Conservation (phyloP, 2,888 invertebrate species). For the Nasonovia ribisnigri region DNA sequence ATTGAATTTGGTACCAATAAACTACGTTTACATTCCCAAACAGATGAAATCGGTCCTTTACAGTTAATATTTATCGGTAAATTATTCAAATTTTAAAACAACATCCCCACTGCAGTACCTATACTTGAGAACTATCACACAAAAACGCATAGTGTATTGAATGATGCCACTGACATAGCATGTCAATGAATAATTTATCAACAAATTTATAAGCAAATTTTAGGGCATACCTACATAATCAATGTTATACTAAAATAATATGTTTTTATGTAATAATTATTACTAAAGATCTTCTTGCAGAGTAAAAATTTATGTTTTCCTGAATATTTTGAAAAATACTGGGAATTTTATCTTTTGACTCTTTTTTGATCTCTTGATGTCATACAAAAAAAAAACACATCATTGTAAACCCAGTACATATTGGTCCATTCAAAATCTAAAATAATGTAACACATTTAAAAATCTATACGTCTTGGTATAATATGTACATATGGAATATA, state of each 20-base stretch:
- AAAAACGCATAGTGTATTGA: neutral
- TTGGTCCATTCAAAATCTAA: no score
- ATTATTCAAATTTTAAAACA: conserved; percentile 37
- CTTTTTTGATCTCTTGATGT: no score
- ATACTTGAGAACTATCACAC: neutral
- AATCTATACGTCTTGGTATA: neutral
- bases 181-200: neutral
- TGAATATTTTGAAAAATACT: neutral
- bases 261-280: no score
- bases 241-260: no score
- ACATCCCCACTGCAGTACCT: neutral
- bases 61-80: conserved; percentile 37
- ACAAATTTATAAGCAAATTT: neutral
- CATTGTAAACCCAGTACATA: neutral
- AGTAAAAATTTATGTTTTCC: neutral
- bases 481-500: neutral
- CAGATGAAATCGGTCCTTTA: conserved; percentile 9
- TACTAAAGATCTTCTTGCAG: no score
- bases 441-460: no score
- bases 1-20: conserved; percentile 26
- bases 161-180: neutral
- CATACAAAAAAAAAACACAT: neutral
- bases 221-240: no score
- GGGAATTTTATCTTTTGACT: neutral
- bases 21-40: neutral